Percentiles rank a stretch among this genome's conserved stretches.
phyloP scores from a whole-genome alignment of 2,888 invertebrate species.

The Crocallis elinguaria region DNA sequence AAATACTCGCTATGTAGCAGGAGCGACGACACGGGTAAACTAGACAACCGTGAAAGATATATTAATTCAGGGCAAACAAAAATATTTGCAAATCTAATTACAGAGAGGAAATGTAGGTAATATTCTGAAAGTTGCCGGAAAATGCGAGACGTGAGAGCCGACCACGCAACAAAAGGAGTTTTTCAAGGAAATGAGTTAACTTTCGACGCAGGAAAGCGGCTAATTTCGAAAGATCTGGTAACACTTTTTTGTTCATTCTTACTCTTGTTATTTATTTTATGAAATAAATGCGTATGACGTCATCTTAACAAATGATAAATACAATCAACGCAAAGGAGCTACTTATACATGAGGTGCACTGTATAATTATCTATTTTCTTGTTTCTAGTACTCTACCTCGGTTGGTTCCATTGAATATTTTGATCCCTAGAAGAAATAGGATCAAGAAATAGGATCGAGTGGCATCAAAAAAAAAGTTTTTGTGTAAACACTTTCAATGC shows the following conservation, averaged over 20 bases:
- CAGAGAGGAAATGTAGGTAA: constrained; percentile 60
- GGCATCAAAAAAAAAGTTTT: too few relatives aligned
- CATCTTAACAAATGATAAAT: too few relatives aligned
- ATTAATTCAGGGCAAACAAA: constrained; percentile 61
- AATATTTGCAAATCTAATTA: constrained; percentile 75
- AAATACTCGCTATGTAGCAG: too few relatives aligned
- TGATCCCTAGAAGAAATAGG: too few relatives aligned
- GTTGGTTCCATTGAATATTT: too few relatives aligned
- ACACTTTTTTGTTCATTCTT: constrained; percentile 4
- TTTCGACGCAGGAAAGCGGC: constrained; percentile 58
- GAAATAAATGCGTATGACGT: neutral
- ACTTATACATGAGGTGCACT: too few relatives aligned
- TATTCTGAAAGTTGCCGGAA: constrained; percentile 59
- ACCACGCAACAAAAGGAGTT: constrained; percentile 67
- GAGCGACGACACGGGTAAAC: constrained; percentile 53
- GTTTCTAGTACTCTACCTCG: too few relatives aligned
- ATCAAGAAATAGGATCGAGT: too few relatives aligned
- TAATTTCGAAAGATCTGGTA: constrained; percentile 45
- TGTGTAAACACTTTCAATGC: too few relatives aligned
- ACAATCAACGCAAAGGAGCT: too few relatives aligned
- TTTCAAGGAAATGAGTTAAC: constrained; percentile 77
- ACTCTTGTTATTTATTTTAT: neutral
- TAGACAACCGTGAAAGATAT: constrained; percentile 68
- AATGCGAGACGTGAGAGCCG: constrained; percentile 59
- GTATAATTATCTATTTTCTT: too few relatives aligned